phyloP scores from a whole-genome alignment of 1,140 invertebrate genomes.

The Samia ricini region DNA sequence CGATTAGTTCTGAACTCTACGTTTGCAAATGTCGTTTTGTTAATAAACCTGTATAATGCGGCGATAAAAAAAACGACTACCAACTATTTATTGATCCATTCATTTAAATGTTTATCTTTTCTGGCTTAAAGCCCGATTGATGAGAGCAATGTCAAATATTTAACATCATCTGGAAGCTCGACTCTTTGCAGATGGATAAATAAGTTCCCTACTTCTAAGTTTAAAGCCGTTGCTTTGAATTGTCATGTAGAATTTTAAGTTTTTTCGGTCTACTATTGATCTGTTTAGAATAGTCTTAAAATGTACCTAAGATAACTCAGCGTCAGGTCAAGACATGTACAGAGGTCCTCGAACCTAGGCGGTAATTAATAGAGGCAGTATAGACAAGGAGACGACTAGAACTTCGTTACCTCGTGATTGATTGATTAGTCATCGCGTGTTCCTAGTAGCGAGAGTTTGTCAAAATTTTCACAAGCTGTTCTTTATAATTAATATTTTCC shows the following conservation, averaged over 20 bases:
- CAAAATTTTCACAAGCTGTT: not conserved
- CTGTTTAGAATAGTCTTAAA: no score
- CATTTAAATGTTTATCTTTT: not conserved
- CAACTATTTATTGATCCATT: not conserved
- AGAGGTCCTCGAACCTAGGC: not conserved
- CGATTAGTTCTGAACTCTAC: not conserved
- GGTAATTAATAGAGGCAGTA: not conserved
- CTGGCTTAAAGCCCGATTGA: not conserved
- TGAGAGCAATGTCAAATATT: not conserved
- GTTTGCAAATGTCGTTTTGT: not conserved
- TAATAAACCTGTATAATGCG: not conserved
- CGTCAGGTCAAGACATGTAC: not conserved
- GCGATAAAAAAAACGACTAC: not conserved
- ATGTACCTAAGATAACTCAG: not conserved
- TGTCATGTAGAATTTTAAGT: no score
- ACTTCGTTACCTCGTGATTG: not conserved
- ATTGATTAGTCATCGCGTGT: not conserved
- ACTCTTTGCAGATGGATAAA: no score
- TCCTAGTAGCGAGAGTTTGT: not conserved
- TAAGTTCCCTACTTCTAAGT: no score
- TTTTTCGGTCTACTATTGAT: no score
- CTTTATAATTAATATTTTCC: slow-evolving; percentile 8
- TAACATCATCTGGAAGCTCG: not conserved
- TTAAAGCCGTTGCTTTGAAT: no score
- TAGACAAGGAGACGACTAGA: not conserved